Evolutionary conservation across 2,113 vertebrate species (phyloP), one percentile per base, ranked within the genome.

Genomic region (Craseonycteris thonglongyai): DNA sequence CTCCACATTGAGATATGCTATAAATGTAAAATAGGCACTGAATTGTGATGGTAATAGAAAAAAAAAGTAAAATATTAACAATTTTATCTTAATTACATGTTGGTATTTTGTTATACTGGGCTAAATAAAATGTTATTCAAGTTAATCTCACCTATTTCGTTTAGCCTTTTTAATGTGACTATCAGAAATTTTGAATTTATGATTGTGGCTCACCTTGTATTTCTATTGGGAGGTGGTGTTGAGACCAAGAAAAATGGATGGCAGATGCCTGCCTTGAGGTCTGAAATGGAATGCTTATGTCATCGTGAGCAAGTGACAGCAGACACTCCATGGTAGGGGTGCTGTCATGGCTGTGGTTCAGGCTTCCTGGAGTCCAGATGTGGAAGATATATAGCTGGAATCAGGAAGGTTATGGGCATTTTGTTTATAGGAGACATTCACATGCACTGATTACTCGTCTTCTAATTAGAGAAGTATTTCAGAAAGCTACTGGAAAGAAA

Each of bases 401-500:
- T 72, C 14, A 66, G 58, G 47, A 90, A 54, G 45, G 10, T 33
- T 82, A 19, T 6, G 19, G 16, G 26, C 16, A 54, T 84, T 84
- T 80, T 91, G 40, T 88, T 65, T 47, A 47, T 30, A 22, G 72
- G 56, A 74, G 61, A 49, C 12, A n/a, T 47, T 88, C 24, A 12
- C 33, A 59, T 42, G 15, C 33, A 68, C 66, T 35, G 24, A 58
- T 88, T 88, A 69, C 19, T 28, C n/a, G 33, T 83, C 35, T 78
- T 85, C 51, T 58, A 58, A n/a, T 18, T 63, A 79, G 58, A 75
- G 78, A 68, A 72, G 26, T 54, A 47, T 85, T 95, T 95, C 61
- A 56, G 58, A 74, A 91, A 82, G 40, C 24, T 30, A 45, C 35
- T 72, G 14, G 45, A 83, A 79, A 72, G 54, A n/a, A 72, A 83